A percentile compares a stretch with the other conserved stretches of the same genome.
Evolutionary conservation across 2,888 invertebrate species (phyloP).

Genomic region (Clostera curtula): DNA sequence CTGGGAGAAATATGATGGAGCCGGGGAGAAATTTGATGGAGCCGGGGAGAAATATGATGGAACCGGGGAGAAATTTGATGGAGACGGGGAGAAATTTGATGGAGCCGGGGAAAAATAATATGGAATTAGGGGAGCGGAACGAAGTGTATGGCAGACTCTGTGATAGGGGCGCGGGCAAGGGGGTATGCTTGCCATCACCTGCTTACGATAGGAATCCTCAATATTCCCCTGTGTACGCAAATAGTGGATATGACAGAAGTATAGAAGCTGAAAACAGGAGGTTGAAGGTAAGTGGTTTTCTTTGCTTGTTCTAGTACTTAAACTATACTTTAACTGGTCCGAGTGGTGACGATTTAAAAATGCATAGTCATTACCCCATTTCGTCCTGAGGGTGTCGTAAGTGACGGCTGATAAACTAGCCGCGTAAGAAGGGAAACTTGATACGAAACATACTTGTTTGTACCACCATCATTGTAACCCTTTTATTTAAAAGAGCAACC

Average conservation of each 20-base stretch:
- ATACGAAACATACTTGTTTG: no score
- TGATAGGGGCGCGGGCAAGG: conserved; percentile 16
- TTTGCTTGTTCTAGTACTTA: neutral
- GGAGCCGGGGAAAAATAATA: conserved; percentile 12
- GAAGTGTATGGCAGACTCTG: conserved; percentile 19
- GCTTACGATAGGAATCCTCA: conserved; percentile 57
- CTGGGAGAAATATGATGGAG: conserved; percentile 15
- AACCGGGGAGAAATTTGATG: conserved; percentile 19
- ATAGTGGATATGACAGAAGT: conserved; percentile 50
- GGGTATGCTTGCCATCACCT: conserved; percentile 24
- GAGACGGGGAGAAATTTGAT: conserved; percentile 12
- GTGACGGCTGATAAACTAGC: no score
- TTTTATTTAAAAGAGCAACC: no score
- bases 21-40: conserved; percentile 8
- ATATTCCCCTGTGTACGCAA: conserved; percentile 56
- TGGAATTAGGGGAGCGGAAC: conserved; percentile 6
- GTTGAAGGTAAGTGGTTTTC: conserved; percentile 41
- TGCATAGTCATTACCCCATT: no score
- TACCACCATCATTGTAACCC: no score
- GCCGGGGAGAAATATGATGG: conserved; percentile 22
- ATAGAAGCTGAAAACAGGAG: conserved; percentile 59
- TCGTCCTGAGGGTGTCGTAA: no score
- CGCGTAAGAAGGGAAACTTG: no score
- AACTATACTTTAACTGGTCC: neutral
- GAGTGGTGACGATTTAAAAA: neutral